Evolutionary conservation across 2,888 invertebrate genomes (phyloP), one percentile per base, ranked within the genome.

Genomic region (Pandemis corylana): DNA sequence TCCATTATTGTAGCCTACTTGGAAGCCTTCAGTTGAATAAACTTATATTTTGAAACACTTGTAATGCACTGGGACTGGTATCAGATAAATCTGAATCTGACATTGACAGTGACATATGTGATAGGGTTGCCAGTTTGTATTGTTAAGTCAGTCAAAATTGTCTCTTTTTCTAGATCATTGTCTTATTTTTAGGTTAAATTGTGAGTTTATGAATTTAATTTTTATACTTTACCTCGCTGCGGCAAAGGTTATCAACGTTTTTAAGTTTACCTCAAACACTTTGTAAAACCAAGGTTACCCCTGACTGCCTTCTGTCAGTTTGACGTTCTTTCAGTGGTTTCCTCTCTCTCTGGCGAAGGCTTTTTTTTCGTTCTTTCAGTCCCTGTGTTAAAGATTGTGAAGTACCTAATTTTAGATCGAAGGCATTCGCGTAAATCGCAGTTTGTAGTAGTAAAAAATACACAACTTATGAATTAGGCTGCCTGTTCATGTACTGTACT

Each of bases 1-100:
- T 94, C 93, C 93, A 93, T 93, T 36, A 41, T 67, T n/a, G 49
- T 7, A 28, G 42, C 7, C n/a, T 62, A n/a, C n/a, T 36, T 41
- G 7, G n/a, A 2, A 13, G 36, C 13, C 36, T 59, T 28, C 28
- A n/a, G 5, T 10, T 0, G 12, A 12, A 15, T 28, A 53, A 53
- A 53, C 36, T 51, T 15, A 51, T 13, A 49, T 41, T 67, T 53
- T 6, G 36, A n/a, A n/a, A 62, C n/a, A n/a, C 13, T 13, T 28
- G 20, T 65, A 28, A 28, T 62, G 10, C 36, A 66, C 9, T 51
- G 5, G 7, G 3, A 36, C 28, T 36, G 20, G 20, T 1, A 20
- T 20, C 28, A 36, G 2, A 28, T 28, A 28, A 2, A 59, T 7
- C 6, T 66, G 51, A 49, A 41, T 2, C 13, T 51, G 41, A 53